Evolutionary conservation across 2,888 invertebrate genomes (phyloP).

Genomic region (Heptascelio sp.): DNA sequence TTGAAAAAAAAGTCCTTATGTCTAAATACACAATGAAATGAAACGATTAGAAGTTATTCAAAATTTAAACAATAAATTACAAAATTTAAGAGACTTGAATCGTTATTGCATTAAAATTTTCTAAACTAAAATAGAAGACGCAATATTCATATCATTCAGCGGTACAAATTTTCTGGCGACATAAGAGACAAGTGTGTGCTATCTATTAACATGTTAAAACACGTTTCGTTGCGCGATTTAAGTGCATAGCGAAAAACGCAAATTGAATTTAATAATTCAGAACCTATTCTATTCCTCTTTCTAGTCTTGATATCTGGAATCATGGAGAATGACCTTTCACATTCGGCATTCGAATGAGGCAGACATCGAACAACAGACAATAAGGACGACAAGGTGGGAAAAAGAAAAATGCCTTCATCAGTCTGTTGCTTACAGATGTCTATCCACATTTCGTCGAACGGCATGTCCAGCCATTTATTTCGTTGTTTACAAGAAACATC

Average conservation of each 20-base stretch:
- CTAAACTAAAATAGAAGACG: no score
- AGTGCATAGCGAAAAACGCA: constrained; percentile 43
- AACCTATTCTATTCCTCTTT: constrained; percentile 39
- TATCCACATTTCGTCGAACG: constrained; percentile 32
- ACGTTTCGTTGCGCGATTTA: constrained; percentile 31
- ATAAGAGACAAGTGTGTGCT: not conserved
- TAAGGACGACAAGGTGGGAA: constrained; percentile 2
- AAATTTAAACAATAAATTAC: no score
- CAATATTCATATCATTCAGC: no score
- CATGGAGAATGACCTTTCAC: constrained; percentile 23
- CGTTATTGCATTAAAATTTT: no score
- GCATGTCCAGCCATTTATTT: not conserved
- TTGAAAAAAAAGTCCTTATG: no score
- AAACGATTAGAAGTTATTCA: no score
- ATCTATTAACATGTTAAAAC: constrained; percentile 22
- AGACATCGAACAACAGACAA: not conserved
- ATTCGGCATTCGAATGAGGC: constrained; percentile 30
- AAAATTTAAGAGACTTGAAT: no score
- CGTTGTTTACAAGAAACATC: not conserved
- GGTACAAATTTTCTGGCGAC: not conserved
- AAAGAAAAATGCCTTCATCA: not conserved
- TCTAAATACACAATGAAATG: no score
- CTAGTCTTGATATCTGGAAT: constrained; percentile 35
- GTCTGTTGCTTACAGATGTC: constrained; percentile 1
- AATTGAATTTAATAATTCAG: constrained; percentile 25